A percentile compares a stretch with the other conserved stretches of the same genome.
These are phyloP conservation scores for Osedax fenrisi DNA, from an alignment of 2,888 invertebrate species.

Conservation along the genomic window DNA sequence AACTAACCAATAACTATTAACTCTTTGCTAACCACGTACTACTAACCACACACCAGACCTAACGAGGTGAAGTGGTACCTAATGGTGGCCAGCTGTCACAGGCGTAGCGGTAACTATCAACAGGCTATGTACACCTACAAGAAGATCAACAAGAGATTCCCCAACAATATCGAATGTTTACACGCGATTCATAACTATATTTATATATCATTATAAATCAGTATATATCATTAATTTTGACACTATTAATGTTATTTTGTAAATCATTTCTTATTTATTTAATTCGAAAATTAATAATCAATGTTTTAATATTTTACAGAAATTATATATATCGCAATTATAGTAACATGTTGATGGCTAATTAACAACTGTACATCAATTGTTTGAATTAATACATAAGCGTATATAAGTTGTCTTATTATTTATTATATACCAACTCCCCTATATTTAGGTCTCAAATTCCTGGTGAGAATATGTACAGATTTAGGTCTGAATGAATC, in stretches of 20 bases:
- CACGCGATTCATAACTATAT: not conserved
- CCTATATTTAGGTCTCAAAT: constrained; percentile 67
- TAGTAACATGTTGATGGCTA: too few species aligned
- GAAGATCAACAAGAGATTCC: constrained; percentile 73
- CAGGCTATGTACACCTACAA: constrained; percentile 72
- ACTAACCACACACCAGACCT: constrained; percentile 56
- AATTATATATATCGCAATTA: too few species aligned
- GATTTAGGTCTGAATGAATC: constrained; percentile 82
- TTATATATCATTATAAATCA: not conserved
- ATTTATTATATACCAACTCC: too few species aligned
- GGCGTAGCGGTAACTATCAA: constrained; percentile 71
- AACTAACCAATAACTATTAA: too few species aligned
- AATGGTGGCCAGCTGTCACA: constrained; percentile 71
- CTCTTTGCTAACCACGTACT: too few species aligned
- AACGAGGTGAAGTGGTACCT: constrained; percentile 72
- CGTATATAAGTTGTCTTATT: too few species aligned
- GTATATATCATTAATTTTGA: not conserved
- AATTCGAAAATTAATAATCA: too few species aligned
- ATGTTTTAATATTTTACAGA: too few species aligned
- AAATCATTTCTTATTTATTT: not conserved
- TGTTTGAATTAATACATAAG: too few species aligned
- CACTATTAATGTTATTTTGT: not conserved
- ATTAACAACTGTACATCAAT: too few species aligned
- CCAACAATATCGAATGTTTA: constrained; percentile 82
- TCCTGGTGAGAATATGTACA: constrained; percentile 73